Evolutionary conservation across 2,888 invertebrate genomes (phyloP).

Genomic region (Mimachlamys varia): DNA sequence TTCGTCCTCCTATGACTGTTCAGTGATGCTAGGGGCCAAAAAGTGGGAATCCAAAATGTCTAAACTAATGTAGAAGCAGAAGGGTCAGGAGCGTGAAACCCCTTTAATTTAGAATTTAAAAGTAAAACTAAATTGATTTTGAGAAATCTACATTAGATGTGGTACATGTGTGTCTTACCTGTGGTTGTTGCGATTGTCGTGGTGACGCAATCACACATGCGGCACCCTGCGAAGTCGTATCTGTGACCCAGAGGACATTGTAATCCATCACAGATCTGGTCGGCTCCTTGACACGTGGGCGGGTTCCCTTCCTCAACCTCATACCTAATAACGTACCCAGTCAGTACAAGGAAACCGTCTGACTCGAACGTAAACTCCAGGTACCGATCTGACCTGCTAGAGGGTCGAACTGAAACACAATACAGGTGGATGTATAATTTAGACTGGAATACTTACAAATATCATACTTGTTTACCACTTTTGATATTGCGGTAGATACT

Average conservation of each 20-base stretch:
- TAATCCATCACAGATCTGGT: neutral
- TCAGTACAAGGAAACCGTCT: neutral
- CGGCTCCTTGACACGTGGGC: neutral
- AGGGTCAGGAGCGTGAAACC: too few species aligned
- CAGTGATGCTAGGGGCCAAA: too few species aligned
- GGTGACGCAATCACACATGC: slow-evolving; percentile 13
- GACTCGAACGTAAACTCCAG: neutral
- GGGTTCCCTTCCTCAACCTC: neutral
- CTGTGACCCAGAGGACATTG: neutral
- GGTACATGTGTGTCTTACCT: neutral
- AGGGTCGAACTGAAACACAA: neutral
- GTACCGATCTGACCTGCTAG: neutral
- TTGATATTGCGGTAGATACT: too few species aligned
- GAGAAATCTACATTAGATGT: neutral
- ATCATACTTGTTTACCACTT: neutral
- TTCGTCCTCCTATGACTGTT: too few species aligned
- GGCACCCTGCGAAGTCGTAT: neutral
- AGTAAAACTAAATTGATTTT: too few species aligned
- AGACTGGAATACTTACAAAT: neutral
- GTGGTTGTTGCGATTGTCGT: neutral
- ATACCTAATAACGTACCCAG: neutral
- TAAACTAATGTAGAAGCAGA: too few species aligned
- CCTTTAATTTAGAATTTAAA: too few species aligned
- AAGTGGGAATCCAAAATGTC: too few species aligned
- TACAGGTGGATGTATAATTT: neutral